Conservation (phyloP, 2,113 vertebrate species). For the Psittacus erithacus region DNA sequence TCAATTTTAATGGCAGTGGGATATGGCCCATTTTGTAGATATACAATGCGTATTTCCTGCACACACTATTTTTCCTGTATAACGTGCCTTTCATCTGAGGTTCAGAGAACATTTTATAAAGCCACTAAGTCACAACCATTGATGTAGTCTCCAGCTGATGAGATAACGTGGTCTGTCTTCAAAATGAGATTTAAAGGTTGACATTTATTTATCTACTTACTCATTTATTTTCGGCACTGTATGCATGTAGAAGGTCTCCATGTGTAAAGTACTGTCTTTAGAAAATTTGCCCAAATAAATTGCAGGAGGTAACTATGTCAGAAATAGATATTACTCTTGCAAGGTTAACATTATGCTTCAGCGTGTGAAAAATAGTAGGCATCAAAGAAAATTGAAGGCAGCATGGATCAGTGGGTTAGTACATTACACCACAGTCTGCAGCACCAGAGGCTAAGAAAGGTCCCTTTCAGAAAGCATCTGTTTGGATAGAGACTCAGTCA, state of each 20-base stretch:
- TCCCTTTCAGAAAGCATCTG: background rate
- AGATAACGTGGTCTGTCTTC: background rate
- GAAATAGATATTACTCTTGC: background rate
- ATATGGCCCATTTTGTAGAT: conserved; percentile 61
- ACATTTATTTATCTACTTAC: background rate
- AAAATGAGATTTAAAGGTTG: background rate
- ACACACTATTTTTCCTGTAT: background rate
- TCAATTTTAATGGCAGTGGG: conserved; percentile 47
- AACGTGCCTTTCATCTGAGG: background rate
- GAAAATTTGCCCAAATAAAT: background rate
- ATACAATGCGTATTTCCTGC: conserved; percentile 46
- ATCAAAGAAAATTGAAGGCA: conserved; percentile 24
- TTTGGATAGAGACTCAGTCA: background rate
- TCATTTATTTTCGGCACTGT: background rate
- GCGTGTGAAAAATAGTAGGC: background rate
- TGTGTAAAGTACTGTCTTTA: background rate
- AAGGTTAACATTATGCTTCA: conserved; percentile 13
- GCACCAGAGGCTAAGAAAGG: background rate
- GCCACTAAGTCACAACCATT: background rate
- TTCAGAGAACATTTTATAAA: background rate
- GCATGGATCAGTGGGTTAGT: background rate
- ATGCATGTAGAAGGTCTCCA: accelerated
- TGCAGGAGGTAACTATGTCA: background rate
- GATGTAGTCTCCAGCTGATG: background rate
- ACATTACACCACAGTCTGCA: background rate